A percentile compares a stretch with the other conserved stretches of the same genome.
phyloP scores from a whole-genome alignment of 2,113 vertebrate species.

The Nettapus auritus region DNA sequence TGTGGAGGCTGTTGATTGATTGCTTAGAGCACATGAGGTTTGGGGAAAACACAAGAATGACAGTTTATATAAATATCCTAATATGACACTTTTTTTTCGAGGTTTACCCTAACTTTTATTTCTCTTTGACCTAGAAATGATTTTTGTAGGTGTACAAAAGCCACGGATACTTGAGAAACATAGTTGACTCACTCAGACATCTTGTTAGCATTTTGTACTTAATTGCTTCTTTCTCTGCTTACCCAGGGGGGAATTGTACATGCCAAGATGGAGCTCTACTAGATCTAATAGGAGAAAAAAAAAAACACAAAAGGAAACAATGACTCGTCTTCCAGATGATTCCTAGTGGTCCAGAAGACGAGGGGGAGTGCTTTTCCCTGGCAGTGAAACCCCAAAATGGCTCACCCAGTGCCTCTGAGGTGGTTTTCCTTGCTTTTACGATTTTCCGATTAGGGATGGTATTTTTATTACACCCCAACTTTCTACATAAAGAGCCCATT shows the following conservation, averaged over 20 bases:
- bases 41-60: conserved; percentile 68
- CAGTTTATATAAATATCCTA: conserved; percentile 77
- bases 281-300: conserved; percentile 16
- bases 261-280: conserved; percentile 60
- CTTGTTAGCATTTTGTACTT: conserved; percentile 76
- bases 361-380: conserved; percentile 1
- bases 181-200: conserved; percentile 46
- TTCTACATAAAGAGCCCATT: not conserved
- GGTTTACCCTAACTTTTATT: conserved; percentile 58
- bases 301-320: conserved; percentile 53
- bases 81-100: conserved; percentile 51
- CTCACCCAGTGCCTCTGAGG: not conserved
- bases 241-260: conserved; percentile 64
- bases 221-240: conserved; percentile 70
- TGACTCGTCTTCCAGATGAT: conserved; percentile 49
- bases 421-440: not conserved
- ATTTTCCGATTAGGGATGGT: conserved; percentile 22
- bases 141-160: conserved; percentile 63
- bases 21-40: conserved; percentile 71
- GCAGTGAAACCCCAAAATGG: not conserved
- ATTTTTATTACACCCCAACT: conserved; percentile 9
- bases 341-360: conserved; percentile 12
- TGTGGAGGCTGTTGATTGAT: conserved; percentile 75
- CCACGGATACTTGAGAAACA: conserved; percentile 59
- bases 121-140: conserved; percentile 72